phyloP scores from a whole-genome alignment of 2,113 vertebrate genomes.

The Ornithorhynchus anatinus region DNA sequence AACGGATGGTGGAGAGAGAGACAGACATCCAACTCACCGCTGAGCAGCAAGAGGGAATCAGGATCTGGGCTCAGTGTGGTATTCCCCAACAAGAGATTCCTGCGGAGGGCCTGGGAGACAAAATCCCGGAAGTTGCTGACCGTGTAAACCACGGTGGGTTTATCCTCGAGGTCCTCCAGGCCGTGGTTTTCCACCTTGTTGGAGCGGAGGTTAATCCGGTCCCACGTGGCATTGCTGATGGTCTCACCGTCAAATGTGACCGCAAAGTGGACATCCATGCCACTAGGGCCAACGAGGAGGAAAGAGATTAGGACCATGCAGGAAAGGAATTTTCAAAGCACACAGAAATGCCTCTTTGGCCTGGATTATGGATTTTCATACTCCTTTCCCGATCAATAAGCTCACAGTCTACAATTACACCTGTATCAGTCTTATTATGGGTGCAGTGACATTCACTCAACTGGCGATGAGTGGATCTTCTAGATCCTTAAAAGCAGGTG shows the following conservation, averaged over 20 bases:
- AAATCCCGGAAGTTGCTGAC: constrained; percentile 77
- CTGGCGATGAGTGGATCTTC: too few species aligned
- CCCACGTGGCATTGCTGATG: constrained; percentile 83
- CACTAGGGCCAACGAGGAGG: constrained; percentile 57
- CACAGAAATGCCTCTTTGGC: neutral
- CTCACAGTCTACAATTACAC: neutral
- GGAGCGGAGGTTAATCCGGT: constrained; percentile 87
- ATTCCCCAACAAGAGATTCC: constrained; percentile 79
- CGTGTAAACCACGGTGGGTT: constrained; percentile 77
- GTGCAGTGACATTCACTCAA: too few species aligned
- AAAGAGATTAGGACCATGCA: constrained; percentile 24
- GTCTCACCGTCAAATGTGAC: constrained; percentile 84
- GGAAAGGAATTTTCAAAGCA: neutral
- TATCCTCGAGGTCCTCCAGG: constrained; percentile 73
- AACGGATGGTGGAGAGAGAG: constrained; percentile 43
- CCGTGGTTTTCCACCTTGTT: constrained; percentile 88
- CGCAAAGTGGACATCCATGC: constrained; percentile 78
- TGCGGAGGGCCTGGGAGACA: constrained; percentile 78
- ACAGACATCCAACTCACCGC: constrained; percentile 67
- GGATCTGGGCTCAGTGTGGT: constrained; percentile 73
- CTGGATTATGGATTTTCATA: neutral
- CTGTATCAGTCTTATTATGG: too few species aligned
- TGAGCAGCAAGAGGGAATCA: constrained; percentile 74
- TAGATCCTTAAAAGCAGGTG: too few species aligned
- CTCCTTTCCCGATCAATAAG: constrained; percentile 7